Evolutionary conservation across 2,113 vertebrate species (phyloP), one percentile per base, ranked within the genome.

Genomic region (Fregata magnificens): DNA sequence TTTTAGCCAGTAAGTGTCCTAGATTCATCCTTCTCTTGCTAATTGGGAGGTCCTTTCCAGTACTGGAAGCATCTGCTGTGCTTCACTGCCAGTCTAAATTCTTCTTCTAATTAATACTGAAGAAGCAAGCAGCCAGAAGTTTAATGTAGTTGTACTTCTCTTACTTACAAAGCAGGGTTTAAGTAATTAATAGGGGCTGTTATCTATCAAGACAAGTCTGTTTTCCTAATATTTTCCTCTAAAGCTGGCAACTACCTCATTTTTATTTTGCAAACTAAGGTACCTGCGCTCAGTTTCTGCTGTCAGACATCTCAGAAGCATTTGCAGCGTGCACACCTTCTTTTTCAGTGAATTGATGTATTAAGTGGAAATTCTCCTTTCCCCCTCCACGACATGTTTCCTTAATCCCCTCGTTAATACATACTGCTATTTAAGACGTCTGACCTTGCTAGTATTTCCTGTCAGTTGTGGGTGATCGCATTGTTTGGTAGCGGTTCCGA

Each of bases 391-490:
- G 3, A 11, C 15, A 4, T 1, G 26, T 36, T 24, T 89, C 40
- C 3, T 34, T 38, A 32, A 53, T 36, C 80, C 47, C 59, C 73
- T 49, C 10, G 8, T 52, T 65, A 49, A 40, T 9, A 31, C 29
- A 0, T 7, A 0, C 13, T 11, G 49, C 62, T 69, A 3, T n/a
- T 76, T n/a, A 29, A 31, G 65, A 17, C n/a, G 2, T 5, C 56
- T 31, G 76, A 40, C 44, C 52, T 77, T 2, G 34, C 31, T 11
- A 2, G 19, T 7, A 3, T 66, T 72, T 86, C 82, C 82, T 72
- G 44, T 16, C 34, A 1, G 29, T 11, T 22, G 62, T 7, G 71
- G 69, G 32, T 1, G 32, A 56, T 32, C 2, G 10, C 17, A 1
- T 38, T 6, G 4, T 10, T 29, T 3, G 24, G 56, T 16, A 25